Evolutionary conservation across 2,888 invertebrate species (phyloP), one percentile per base, ranked within the genome.

Genomic region (Caenorhabditis parvicauda): DNA sequence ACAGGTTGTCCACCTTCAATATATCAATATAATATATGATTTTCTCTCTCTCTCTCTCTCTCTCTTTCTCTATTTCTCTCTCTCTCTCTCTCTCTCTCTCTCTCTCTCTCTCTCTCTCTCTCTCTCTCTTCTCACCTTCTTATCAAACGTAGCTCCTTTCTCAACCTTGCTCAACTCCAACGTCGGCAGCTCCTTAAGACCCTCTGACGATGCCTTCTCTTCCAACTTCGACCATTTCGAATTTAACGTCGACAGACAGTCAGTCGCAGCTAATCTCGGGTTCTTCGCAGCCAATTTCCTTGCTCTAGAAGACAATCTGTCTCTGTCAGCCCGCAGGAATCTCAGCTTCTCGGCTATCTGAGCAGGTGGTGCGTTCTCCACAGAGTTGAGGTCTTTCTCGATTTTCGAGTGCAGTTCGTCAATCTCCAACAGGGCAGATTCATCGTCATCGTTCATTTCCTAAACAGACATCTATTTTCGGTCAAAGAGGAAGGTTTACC

Each of bases 361-460:
- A 2, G 52, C 46, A 43, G 54, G 57, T 21, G 52, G 54, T 21
- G 55, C 52, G 4, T 53, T 50, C 7, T 57, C 44, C n/a, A 55
- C 46, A 1, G 54, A 57, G 9, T 47, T 21, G 12, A 60, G 54
- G n/a, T 45, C 49, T 35, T 59, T 56, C 35, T 64, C 44, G 7
- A 64, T 21, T 7, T 46, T 67, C 9, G 63, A 67, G 44, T 74
- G 69, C 22, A 74, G 42, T 22, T 70, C 63, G 44, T 76, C 73
- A 29, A 74, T 70, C 25, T 71, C 65, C 22, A 72, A 45, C 4
- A 72, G 66, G 4, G 67, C 64, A 1, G 56, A 52, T 32, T 72
- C 72, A 17, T 67, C 67, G 47, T 72, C 72, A n/a, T 68, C 70
- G 4, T 63, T 63, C 72, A 72, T 72, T 35, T 68, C 68, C 45